A percentile compares a stretch with the other conserved stretches of the same genome.
These are phyloP conservation scores for Perca schrenkii DNA, from an alignment of 2,113 vertebrate species.

Conservation along the genomic window DNA sequence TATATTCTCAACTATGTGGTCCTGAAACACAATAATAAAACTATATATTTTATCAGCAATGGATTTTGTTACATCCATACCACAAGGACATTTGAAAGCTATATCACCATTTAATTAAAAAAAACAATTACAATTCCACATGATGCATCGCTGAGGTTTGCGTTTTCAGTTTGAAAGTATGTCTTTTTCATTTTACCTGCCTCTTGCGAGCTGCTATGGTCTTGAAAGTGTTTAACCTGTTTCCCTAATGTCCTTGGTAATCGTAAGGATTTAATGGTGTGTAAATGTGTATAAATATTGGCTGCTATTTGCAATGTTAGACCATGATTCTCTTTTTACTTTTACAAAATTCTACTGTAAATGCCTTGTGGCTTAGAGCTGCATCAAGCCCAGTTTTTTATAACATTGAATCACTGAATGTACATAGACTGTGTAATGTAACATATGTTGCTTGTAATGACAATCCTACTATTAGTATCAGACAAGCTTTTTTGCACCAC, in stretches of 20 bases:
- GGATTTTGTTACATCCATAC: constrained; percentile 58
- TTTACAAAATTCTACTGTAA: neutral
- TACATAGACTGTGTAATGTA: no score
- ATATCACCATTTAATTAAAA: constrained; percentile 27
- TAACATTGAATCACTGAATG: no score
- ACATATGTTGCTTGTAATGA: no score
- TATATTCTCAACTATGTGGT: constrained; percentile 8
- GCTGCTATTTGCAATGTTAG: neutral
- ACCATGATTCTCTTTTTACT: neutral
- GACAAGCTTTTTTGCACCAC: neutral
- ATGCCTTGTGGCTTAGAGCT: neutral
- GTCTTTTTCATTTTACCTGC: constrained; percentile 9
- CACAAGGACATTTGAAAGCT: constrained; percentile 7
- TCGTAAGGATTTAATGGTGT: neutral
- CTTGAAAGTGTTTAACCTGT: neutral
- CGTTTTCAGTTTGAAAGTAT: neutral
- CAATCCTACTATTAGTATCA: no score
- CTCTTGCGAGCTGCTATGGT: constrained; percentile 3
- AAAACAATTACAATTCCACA: constrained; percentile 37
- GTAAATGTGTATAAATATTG: neutral
- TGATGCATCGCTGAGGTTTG: constrained; percentile 29
- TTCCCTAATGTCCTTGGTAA: neutral
- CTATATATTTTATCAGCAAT: constrained; percentile 28
- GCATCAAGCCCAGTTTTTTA: neutral
- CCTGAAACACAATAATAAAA: constrained; percentile 31